Evolutionary conservation across 2,888 invertebrate species (phyloP).

Genomic region (Trissolcus japonicus): DNA sequence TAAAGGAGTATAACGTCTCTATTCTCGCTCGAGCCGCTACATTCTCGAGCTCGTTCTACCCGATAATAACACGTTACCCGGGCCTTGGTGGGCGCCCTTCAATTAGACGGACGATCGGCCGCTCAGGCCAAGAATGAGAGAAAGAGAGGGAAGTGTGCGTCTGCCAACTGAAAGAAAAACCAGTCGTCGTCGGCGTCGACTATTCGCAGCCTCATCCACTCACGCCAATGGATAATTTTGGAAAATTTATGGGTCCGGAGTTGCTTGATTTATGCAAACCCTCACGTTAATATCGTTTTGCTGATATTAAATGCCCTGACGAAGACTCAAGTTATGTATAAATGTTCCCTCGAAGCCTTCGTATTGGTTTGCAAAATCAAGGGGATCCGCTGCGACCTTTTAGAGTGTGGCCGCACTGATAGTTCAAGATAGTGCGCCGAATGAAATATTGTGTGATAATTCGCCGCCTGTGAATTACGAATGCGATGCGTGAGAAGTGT

Average conservation of each 20-base stretch:
- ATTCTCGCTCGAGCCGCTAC: conserved; percentile 70
- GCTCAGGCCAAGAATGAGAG: conserved; percentile 55
- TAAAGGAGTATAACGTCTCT: conserved; percentile 71
- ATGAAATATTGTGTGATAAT: conserved; percentile 51
- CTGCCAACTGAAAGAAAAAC: conserved; percentile 62
- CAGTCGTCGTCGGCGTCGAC: conserved; percentile 53
- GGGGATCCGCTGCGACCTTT: conserved; percentile 31
- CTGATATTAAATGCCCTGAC: conserved; percentile 45
- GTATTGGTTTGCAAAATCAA: conserved; percentile 38
- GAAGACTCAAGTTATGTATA: conserved; percentile 37
- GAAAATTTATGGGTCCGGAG: conserved; percentile 48
- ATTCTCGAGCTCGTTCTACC: conserved; percentile 71
- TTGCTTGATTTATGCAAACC: conserved; percentile 49
- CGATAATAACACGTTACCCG: conserved; percentile 74
- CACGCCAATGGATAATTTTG: conserved; percentile 53
- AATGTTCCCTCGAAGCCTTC: conserved; percentile 34
- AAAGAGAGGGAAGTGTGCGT: conserved; percentile 28
- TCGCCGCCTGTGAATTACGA: conserved; percentile 33
- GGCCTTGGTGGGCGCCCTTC: conserved; percentile 68
- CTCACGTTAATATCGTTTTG: conserved; percentile 43
- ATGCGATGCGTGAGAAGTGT: conserved; percentile 31
- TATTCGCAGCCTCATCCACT: conserved; percentile 46
- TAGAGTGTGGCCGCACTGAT: conserved; percentile 34
- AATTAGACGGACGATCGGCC: conserved; percentile 70
- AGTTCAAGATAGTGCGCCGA: conserved; percentile 36